A percentile compares a stretch with the other conserved stretches of the same genome.
Conservation (phyloP, 2,797 vertebrate species). For the Clarias pachynema region DNA sequence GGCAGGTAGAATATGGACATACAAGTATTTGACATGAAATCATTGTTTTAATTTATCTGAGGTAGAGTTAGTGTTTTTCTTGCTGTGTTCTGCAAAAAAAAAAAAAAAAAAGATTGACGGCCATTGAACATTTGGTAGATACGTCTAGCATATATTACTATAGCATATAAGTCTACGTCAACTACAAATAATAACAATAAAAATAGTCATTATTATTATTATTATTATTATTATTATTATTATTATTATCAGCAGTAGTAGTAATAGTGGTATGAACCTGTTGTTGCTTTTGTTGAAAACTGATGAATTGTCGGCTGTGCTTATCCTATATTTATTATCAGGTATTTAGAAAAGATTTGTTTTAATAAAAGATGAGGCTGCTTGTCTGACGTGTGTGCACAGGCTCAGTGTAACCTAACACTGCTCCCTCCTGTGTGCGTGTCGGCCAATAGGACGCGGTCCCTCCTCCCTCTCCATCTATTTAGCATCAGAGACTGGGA, state of each 20-base stretch:
- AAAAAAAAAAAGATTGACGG: neutral
- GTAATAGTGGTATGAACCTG: too few species aligned
- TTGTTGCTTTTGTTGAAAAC: neutral
- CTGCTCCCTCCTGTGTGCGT: slow-evolving; percentile 83
- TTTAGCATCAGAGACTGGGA: slow-evolving; percentile 90
- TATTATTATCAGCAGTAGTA: neutral
- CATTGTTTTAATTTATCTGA: neutral
- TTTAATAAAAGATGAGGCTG: neutral
- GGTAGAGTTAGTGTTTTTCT: neutral
- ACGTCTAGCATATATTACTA: neutral
- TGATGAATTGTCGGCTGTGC: neutral
- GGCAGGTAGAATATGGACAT: neutral
- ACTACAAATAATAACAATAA: neutral
- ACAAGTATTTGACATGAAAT: neutral
- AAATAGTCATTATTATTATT: neutral
- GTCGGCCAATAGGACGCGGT: slow-evolving; percentile 75
- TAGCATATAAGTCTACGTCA: neutral
- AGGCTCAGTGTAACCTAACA: slow-evolving; percentile 77
- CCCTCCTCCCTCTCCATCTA: slow-evolving; percentile 85
- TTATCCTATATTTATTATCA: neutral
- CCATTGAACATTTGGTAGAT: neutral
- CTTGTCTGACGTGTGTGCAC: slow-evolving; percentile 34
- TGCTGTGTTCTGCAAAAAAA: neutral
- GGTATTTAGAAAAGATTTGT: neutral
- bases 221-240: slow-evolving; percentile 31